Evolutionary conservation across 2,888 invertebrate species (phyloP).

Genomic region (Chalcis sispes): DNA sequence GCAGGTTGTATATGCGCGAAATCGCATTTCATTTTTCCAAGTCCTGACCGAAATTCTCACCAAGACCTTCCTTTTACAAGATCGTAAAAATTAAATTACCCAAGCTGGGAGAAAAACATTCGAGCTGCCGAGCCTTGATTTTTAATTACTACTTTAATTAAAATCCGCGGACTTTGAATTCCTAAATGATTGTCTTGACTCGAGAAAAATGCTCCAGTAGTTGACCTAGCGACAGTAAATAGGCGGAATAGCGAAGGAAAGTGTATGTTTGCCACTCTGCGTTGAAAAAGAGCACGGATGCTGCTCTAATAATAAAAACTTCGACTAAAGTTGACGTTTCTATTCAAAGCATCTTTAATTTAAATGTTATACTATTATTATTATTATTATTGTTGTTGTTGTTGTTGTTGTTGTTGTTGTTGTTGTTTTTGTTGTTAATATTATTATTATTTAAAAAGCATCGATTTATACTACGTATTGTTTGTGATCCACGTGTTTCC

Average conservation of each 20-base stretch:
- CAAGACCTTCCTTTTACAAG: constrained; percentile 56
- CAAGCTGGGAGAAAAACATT: constrained; percentile 42
- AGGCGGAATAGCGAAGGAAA: constrained; percentile 35
- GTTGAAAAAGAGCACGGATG: constrained; percentile 5
- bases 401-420: too few species aligned
- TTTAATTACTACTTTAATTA: constrained; percentile 58
- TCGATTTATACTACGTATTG: too few species aligned
- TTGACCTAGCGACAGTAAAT: constrained; percentile 41
- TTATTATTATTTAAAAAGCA: too few species aligned
- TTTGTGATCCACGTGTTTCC: too few species aligned
- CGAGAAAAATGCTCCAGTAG: constrained; percentile 28
- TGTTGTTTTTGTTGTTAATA: too few species aligned
- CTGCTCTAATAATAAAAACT: background rate
- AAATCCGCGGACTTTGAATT: constrained; percentile 55
- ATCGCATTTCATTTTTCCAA: constrained; percentile 55
- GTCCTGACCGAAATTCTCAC: constrained; percentile 37
- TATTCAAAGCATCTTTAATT: too few species aligned
- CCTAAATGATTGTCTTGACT: constrained; percentile 54
- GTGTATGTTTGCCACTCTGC: constrained; percentile 8
- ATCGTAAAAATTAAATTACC: constrained; percentile 58
- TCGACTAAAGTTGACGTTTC: background rate
- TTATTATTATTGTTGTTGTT: too few species aligned
- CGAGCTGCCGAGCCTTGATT: constrained; percentile 51
- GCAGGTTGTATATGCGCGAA: constrained; percentile 29
- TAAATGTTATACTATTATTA: too few species aligned